Evolutionary conservation across 2,113 vertebrate genomes (phyloP).

Genomic region (Amphiprion percula): DNA sequence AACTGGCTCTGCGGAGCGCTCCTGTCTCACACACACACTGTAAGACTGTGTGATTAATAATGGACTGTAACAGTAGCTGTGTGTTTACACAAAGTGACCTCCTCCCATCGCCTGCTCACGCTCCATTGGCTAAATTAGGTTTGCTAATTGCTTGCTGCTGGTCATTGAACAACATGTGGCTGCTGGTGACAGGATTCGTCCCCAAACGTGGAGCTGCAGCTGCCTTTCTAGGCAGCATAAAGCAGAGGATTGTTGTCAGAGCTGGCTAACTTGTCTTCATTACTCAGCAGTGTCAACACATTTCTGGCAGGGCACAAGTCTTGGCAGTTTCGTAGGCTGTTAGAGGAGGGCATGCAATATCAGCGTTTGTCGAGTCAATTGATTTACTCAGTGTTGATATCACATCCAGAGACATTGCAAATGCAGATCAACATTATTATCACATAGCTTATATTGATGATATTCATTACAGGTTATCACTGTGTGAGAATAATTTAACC

Average conservation of each 20-base stretch:
- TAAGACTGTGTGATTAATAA: conserved; percentile 35
- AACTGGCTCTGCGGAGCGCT: conserved; percentile 18
- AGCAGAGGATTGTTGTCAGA: conserved; percentile 11
- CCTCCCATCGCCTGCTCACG: conserved; percentile 9
- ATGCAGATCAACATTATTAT: conserved; percentile 9
- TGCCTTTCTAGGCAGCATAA: not conserved
- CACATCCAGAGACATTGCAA: not conserved
- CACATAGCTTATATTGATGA: not conserved
- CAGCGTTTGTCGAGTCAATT: conserved; percentile 15
- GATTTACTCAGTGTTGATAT: conserved; percentile 19
- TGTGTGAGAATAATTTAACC: not conserved
- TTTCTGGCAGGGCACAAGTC: not conserved
- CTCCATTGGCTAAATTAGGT: conserved; percentile 50
- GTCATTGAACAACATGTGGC: conserved; percentile 39
- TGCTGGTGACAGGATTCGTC: conserved; percentile 12
- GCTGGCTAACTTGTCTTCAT: conserved; percentile 33
- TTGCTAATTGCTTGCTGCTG: conserved; percentile 51
- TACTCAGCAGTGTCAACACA: conserved; percentile 21
- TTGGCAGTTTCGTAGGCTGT: conserved; percentile 9
- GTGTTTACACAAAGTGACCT: conserved; percentile 50
- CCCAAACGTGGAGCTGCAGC: conserved; percentile 13
- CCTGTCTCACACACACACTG: conserved; percentile 3
- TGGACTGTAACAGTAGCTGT: conserved; percentile 41
- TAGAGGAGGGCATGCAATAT: conserved; percentile 9
- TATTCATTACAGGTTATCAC: not conserved